Evolutionary conservation across 2,888 invertebrate species (phyloP), one percentile per base, ranked within the genome.

Genomic region (Drosophila antonietae): DNA sequence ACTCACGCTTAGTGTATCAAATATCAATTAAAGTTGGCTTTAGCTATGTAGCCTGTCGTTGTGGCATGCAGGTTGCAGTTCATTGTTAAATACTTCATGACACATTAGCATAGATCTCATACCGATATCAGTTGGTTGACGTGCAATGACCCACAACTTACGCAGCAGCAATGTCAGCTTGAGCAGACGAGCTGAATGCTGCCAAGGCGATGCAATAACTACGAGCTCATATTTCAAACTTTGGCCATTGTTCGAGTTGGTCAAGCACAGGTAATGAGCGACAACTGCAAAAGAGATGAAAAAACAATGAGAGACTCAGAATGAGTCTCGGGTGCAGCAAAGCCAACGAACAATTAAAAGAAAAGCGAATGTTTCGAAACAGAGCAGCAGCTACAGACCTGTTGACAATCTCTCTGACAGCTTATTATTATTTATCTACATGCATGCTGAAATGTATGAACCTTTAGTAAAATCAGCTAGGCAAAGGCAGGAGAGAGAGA

Each of bases 141-240:
- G 51, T 55, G 56, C 65, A 60, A 39, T 49, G 33, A 18, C 51
- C 33, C n/a, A 51, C 58, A 61, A 15, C 18, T 49, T 23, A 14
- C 23, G 2, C n/a, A 44, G 51, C 20, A 10, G 5, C 28, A 47
- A 47, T 47, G 33, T 18, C 63, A 68, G 47, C 57, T 69, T 61
- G 39, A 60, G 52, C 75, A 68, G 65, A 59, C 51, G 60, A 55
- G 39, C 67, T 39, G 18, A 18, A 18, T 55, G 47, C 47, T 47
- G 47, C 8, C 28, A 47, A 14, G 47, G 28, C 8, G 8, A 33
- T 28, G 28, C 47, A 47, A 28, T 18, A 33, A 12, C 7, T 7
- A 12, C 10, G n/a, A 20, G 58, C 69, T 80, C 78, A 82, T 65
- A 73, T 85, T 77, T 85, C 78, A 65, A 73, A 64, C 49, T 61